Conservation (phyloP, 2,797 vertebrate genomes). For the Halcyon smyrnensis region DNA sequence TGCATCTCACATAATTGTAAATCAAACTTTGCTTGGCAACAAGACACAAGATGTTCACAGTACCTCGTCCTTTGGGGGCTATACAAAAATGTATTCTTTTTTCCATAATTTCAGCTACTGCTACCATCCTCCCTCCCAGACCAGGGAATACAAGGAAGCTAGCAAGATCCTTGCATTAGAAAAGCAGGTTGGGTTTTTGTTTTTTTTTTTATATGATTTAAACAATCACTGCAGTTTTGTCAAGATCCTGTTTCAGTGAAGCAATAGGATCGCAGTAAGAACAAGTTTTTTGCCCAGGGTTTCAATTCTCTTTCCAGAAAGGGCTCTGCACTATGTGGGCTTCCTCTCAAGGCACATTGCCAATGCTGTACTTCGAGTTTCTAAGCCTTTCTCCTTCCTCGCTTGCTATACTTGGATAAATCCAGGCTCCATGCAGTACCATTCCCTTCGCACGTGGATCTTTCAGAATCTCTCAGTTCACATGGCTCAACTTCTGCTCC, state of each 20-base stretch:
- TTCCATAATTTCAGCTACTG: background rate
- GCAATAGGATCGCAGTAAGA: background rate
- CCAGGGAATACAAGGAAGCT: background rate
- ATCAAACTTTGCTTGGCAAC: background rate
- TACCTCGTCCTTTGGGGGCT: background rate
- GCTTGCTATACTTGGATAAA: background rate
- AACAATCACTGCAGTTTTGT: background rate
- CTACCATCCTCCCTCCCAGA: accelerated
- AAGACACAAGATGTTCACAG: background rate
- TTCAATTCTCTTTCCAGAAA: background rate
- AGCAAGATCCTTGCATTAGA: background rate
- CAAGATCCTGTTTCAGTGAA: background rate
- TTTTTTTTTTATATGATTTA: background rate
- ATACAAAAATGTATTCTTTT: background rate
- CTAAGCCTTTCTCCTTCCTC: background rate
- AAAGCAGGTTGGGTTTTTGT: background rate
- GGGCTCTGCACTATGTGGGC: background rate
- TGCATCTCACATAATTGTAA: background rate
- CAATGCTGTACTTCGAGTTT: background rate
- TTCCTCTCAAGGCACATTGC: background rate
- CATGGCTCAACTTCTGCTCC: background rate
- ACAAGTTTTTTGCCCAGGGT: background rate
- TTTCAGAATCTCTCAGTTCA: background rate
- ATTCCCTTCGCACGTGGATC: background rate
- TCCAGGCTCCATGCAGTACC: background rate